A percentile compares a stretch with the other conserved stretches of the same genome.
Evolutionary conservation across 1,140 invertebrate genomes (phyloP).

Genomic region (Aporrectodea caliginosa): DNA sequence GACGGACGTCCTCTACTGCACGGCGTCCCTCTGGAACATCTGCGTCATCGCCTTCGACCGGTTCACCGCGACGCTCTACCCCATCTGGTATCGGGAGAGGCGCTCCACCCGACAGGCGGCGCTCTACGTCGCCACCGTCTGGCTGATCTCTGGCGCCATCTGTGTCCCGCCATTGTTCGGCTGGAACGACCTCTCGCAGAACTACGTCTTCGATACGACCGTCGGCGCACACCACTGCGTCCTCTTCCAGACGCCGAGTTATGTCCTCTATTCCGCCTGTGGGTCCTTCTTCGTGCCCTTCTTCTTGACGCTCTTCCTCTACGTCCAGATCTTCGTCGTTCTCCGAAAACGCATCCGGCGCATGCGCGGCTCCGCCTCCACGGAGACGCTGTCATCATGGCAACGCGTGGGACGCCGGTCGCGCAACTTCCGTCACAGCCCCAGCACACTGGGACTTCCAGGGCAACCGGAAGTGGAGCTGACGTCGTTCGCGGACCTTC

Average conservation of each 20-base stretch:
- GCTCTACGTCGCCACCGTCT: conserved; percentile 47
- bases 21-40: conserved; percentile 55
- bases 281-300: conserved; percentile 94
- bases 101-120: conserved; percentile 44
- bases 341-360: conserved; percentile 35
- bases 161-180: conserved; percentile 39
- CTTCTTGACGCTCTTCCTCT: conserved; percentile 94
- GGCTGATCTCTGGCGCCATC: conserved; percentile 41
- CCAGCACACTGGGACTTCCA: background rate
- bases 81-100: conserved; percentile 54
- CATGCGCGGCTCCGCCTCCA: background rate
- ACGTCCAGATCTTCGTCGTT: conserved; percentile 87
- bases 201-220: conserved; percentile 38
- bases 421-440: too few species aligned
- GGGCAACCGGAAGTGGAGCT: background rate
- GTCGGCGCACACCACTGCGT: conserved; percentile 47
- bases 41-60: conserved; percentile 55
- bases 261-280: conserved; percentile 91
- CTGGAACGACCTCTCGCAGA: conserved; percentile 42
- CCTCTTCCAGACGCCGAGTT: conserved; percentile 64
- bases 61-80: conserved; percentile 54
- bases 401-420: background rate
- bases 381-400: background rate
- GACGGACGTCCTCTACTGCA: conserved; percentile 53
- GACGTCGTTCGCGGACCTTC: background rate